Base-by-base conservation (phyloP, 1,140 invertebrate genomes). In the Metaphire vulgaris region DNA sequence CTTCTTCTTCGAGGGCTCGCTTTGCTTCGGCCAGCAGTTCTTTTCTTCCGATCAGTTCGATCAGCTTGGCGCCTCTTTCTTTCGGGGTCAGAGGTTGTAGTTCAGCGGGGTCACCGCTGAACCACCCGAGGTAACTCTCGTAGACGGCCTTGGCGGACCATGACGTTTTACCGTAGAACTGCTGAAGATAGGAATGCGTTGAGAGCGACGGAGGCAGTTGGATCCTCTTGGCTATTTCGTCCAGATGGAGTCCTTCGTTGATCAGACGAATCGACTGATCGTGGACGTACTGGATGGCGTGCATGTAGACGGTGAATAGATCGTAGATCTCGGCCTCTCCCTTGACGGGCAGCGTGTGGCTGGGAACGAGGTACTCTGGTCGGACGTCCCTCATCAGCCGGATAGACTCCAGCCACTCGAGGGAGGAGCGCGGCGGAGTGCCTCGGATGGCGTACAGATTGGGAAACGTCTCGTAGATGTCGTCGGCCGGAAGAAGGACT, bases 371-470 rank as follows among this genome's bases (percentile, higher is more conserved):
- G 31, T 76, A 69, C 30, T 81, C 76, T 1, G 82, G 79, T 21
- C 79, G 41, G 26, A 82, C 76, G 29, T 75, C 77, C 28, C 82
- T 75, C 69, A 83, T 83, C 26, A 74, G 77, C 29, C 82, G 81
- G 56, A 83, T 26, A 1, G 82, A 82, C 12, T 74, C 33, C 0
- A 80, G 75, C 82, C 82, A 83, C 21, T 80, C 74, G 30, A 80
- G 73, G 14, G 82, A 69, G 56, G 79, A 76, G 26, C 82, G 66
- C 12, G 80, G 69, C 29, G 74, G 77, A 1, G 82, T 82, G 33
- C 82, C 82, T 2, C 82, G 79, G 74, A 83, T 83, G 30, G 82
- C 80, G 74, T 83, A 83, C 2, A 83, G 74, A 74, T 83, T 83
- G 32, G 82, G 82, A 76, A 83, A 83, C 0, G 82, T 80, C 73